Conservation (phyloP, 1,140 invertebrate species). For the Drosophila orosa region DNA sequence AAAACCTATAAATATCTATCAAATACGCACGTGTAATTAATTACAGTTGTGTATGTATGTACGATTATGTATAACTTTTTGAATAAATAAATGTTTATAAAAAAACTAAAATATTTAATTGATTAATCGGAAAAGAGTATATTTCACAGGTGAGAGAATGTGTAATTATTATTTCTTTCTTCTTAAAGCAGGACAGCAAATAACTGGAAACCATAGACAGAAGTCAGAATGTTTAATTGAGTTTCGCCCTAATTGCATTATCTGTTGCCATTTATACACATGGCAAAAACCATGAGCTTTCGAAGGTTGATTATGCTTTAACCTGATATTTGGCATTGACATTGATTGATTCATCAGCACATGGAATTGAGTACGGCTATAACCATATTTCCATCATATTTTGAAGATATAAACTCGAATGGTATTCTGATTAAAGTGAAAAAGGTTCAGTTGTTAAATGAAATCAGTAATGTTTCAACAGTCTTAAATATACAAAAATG, state of each 20-base stretch:
- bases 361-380: not conserved
- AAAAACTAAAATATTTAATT: conserved; percentile 36
- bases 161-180: not conserved
- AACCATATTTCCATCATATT: no score
- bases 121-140: not conserved
- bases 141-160: not conserved
- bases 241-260: not conserved
- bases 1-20: conserved; percentile 31
- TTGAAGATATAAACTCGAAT: not conserved
- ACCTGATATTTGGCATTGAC: not conserved
- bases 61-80: conserved; percentile 61
- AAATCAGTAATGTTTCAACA: no score
- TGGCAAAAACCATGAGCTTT: not conserved
- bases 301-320: not conserved
- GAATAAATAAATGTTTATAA: conserved; percentile 81
- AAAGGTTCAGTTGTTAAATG: not conserved
- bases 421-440: not conserved
- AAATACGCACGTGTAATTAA: conserved; percentile 34
- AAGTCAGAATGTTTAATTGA: not conserved
- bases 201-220: not conserved
- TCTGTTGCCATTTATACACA: not conserved
- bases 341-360: conserved; percentile 7
- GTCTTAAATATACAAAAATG: no score
- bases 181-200: not conserved
- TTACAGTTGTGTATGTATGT: conserved; percentile 36